These are phyloP conservation scores for Nylanderia fulva DNA, from an alignment of 1,140 invertebrate genomes.

Conservation along the genomic window DNA sequence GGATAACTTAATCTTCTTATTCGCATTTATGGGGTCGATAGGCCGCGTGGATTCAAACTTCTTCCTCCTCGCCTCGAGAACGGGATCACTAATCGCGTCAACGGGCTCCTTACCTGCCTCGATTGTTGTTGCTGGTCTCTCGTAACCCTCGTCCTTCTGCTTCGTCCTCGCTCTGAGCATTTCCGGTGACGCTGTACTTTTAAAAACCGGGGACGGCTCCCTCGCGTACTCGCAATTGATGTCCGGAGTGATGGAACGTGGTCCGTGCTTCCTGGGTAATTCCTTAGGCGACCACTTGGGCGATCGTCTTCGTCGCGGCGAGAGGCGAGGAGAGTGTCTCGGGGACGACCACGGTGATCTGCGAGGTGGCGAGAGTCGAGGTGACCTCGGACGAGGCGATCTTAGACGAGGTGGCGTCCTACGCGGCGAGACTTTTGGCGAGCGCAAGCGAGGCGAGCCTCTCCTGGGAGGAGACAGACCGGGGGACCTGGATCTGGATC, in stretches of 20 bases:
- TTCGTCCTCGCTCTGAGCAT: slow-evolving; percentile 65
- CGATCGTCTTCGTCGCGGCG: slow-evolving; percentile 73
- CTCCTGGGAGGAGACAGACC: slow-evolving; percentile 69
- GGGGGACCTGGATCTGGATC: slow-evolving; percentile 70
- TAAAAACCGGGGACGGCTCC: slow-evolving; percentile 62
- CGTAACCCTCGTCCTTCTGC: slow-evolving; percentile 66
- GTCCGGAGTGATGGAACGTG: slow-evolving; percentile 69
- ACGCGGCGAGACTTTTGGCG: slow-evolving; percentile 72
- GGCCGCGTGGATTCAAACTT: slow-evolving; percentile 83
- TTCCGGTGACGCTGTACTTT: slow-evolving; percentile 66
- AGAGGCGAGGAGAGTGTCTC: slow-evolving; percentile 73
- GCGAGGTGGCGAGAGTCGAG: slow-evolving; percentile 72
- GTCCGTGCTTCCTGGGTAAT: slow-evolving; percentile 63
- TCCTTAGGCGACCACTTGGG: slow-evolving; percentile 76
- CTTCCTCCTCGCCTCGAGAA: slow-evolving; percentile 81
- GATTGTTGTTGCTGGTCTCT: slow-evolving; percentile 34
- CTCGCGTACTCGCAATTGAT: slow-evolving; percentile 43
- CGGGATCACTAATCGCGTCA: slow-evolving; percentile 74
- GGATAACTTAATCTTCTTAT: slow-evolving; percentile 84
- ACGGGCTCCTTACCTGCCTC: slow-evolving; percentile 60
- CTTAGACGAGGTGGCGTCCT: slow-evolving; percentile 60
- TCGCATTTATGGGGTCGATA: slow-evolving; percentile 78
- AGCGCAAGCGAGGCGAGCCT: slow-evolving; percentile 61
- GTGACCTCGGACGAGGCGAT: slow-evolving; percentile 65
- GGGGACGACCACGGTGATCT: slow-evolving; percentile 81